A percentile compares a stretch with the other conserved stretches of the same genome.
Evolutionary conservation across 2,113 vertebrate species (phyloP).

Genomic region (Egretta garzetta): DNA sequence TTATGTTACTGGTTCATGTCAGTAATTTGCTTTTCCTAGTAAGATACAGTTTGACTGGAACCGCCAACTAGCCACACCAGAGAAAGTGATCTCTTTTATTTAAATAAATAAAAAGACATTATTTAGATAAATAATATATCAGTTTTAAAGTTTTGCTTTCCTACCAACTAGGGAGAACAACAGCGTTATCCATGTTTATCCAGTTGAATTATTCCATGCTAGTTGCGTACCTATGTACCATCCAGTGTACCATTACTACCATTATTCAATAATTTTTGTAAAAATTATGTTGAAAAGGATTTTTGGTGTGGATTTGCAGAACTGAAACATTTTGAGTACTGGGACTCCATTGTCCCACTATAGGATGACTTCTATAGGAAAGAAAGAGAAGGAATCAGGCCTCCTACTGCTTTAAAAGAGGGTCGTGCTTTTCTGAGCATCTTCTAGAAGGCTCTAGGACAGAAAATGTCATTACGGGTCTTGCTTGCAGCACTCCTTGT

Average conservation of each 20-base stretch:
- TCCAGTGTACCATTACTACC: not conserved
- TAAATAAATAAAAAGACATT: not conserved
- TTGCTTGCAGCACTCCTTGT: not conserved
- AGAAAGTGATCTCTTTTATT: not conserved
- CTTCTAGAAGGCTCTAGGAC: not conserved
- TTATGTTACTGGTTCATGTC: not conserved
- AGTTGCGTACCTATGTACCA: not conserved
- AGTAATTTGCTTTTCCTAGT: not conserved
- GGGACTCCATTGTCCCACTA: accelerated
- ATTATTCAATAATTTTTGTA: not conserved
- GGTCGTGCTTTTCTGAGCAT: not conserved
- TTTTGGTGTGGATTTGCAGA: not conserved
- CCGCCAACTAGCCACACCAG: not conserved
- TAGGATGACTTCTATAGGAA: not conserved
- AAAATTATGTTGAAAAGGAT: not conserved
- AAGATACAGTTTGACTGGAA: not conserved
- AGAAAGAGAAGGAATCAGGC: not conserved
- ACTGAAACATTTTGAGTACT: not conserved
- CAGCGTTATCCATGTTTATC: not conserved
- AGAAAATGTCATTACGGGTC: not conserved
- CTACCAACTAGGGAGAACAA: not conserved
- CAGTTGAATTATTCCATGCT: not conserved
- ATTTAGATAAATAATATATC: not conserved
- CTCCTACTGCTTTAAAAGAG: not conserved
- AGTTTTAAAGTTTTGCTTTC: not conserved